Conservation (phyloP, 2,113 vertebrate genomes). For the Notarius lentiginosus region DNA sequence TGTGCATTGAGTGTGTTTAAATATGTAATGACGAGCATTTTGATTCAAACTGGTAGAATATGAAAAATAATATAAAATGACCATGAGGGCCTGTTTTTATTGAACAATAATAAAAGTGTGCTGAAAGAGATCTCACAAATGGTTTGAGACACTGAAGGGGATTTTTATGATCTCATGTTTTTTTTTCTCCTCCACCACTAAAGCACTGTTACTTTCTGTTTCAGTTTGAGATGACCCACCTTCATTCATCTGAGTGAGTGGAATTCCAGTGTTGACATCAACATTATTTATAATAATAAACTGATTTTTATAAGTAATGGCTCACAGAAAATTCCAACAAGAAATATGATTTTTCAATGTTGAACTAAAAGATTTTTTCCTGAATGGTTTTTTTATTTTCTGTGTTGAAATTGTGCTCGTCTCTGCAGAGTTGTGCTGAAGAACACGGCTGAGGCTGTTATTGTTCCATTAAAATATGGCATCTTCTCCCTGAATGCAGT, state of each 20-base stretch:
- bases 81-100: neutral
- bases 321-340: neutral
- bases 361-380: neutral
- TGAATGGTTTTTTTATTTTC: neutral
- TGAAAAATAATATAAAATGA: neutral
- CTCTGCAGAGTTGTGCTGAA: constrained; percentile 2
- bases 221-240: neutral
- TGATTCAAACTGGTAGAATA: neutral
- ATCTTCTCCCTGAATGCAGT: constrained; percentile 15
- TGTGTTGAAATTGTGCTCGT: neutral
- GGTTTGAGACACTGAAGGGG: neutral
- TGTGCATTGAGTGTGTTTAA: neutral
- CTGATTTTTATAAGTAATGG: neutral
- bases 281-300: neutral
- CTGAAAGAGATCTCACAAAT: too few relatives aligned
- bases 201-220: neutral
- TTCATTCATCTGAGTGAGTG: constrained; percentile 1
- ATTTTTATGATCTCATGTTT: too few relatives aligned
- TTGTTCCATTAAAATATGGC: constrained; percentile 1
- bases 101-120: neutral
- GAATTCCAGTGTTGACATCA: neutral
- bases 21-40: neutral
- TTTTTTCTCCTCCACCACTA: too few relatives aligned
- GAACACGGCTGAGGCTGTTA: neutral
- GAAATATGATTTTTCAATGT: neutral